Evolutionary conservation across 2,888 invertebrate species (phyloP), one percentile per base, ranked within the genome.

Genomic region (Zelleria hepariella): DNA sequence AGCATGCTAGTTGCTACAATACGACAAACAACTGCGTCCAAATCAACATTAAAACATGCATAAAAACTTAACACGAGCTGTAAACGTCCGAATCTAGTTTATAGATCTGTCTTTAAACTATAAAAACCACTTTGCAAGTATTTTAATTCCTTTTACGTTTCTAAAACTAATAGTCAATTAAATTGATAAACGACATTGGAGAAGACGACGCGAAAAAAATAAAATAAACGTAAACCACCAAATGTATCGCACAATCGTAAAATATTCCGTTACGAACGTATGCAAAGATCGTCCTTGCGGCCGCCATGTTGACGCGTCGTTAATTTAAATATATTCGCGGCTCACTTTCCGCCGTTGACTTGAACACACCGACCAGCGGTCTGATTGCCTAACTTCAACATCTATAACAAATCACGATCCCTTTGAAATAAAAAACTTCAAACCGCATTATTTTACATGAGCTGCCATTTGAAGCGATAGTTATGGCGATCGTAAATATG

Each of bases 241-340:
- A 65, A 62, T 59, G 66, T 63, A 58, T 60, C 47, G 63, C 65
- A 62, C 65, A 65, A 64, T 64, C 67, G 66, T 72, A 25, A 75
- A 75, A 71, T 72, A 72, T 78, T 73, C 80, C 75, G 78, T 79
- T 78, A 78, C 70, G 68, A 69, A 67, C 70, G 71, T 79, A 86
- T 83, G 82, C 82, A 77, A 85, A 84, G 78, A 77, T 82, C 83
- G 86, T 83, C 86, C 86, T 86, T 85, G 67, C 71, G 70, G 65
- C 66, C 74, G 70, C 75, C 78, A 70, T 69, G 70, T 75, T 77
- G 75, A 73, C 69, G 68, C 68, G 71, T 83, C 80, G 86, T 86
- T 82, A 80, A 83, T 86, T 83, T 74, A 78, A 85, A 86, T 84
- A 67, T 82, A 86, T 85, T 79, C 84, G 71, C 32, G 32, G 32